A percentile compares a stretch with the other conserved stretches of the same genome.
These are phyloP conservation scores for Octomys mimax DNA, from an alignment of 2,797 vertebrate species.

Conservation along the genomic window DNA sequence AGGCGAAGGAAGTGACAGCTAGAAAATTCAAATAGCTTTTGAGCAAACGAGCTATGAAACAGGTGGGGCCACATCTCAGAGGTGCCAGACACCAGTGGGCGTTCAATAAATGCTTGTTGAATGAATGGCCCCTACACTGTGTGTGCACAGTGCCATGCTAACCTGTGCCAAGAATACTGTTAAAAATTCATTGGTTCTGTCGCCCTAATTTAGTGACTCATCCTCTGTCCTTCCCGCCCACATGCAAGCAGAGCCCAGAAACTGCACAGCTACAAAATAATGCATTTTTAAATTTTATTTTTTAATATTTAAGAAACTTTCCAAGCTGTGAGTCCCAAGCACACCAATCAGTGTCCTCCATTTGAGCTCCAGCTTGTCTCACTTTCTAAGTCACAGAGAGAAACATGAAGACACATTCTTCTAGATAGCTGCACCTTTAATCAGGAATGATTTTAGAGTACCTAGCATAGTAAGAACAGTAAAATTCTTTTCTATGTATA, in stretches of 20 bases:
- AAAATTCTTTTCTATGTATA: conserved; percentile 74
- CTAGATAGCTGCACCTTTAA: conserved; percentile 24
- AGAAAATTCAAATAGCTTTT: conserved; percentile 57
- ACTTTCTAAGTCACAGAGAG: conserved; percentile 35
- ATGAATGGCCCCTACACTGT: conserved; percentile 34
- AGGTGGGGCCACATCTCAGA: background rate
- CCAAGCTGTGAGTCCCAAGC: background rate
- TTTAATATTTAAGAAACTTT: conserved; percentile 59
- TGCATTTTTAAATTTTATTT: background rate
- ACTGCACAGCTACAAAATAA: conserved; percentile 53
- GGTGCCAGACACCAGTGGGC: conserved; percentile 60
- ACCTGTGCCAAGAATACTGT: conserved; percentile 63
- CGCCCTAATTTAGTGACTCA: conserved; percentile 69
- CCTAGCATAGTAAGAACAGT: conserved; percentile 54
- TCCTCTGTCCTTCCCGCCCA: conserved; percentile 66
- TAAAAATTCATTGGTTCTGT: conserved; percentile 74
- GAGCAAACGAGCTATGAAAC: conserved; percentile 58
- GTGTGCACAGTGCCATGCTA: conserved; percentile 25
- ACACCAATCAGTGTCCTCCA: conserved; percentile 1
- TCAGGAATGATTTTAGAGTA: conserved; percentile 57
- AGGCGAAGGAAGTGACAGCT: conserved; percentile 28
- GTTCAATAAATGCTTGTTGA: conserved; percentile 65
- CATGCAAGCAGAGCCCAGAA: conserved; percentile 62
- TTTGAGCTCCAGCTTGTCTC: conserved; percentile 4
- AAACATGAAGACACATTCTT: background rate